Percentiles rank a stretch among this genome's conserved stretches.
Evolutionary conservation across 1,140 invertebrate species (phyloP).

Genomic region (Nasonia giraulti): DNA sequence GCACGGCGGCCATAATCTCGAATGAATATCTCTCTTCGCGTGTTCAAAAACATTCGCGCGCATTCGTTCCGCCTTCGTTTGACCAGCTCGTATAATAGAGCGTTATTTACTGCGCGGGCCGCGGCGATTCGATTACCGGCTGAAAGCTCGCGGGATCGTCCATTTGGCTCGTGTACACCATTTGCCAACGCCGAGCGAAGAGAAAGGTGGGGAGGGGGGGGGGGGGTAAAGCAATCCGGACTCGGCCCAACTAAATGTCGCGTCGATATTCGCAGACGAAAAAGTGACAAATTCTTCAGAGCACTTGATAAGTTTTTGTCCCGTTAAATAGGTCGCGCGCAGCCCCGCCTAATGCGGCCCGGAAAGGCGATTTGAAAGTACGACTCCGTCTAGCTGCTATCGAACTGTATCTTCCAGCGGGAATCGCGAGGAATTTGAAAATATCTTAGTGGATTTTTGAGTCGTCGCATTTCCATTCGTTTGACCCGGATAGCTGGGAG

Average conservation of each 20-base stretch:
- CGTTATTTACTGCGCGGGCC: conserved; percentile 11
- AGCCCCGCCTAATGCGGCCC: neutral
- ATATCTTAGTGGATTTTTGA: neutral
- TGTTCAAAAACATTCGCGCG: neutral
- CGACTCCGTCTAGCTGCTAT: neutral
- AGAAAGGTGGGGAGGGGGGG: too few relatives aligned
- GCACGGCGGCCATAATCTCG: conserved; percentile 40
- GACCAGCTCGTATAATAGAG: neutral
- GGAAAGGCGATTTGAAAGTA: conserved; percentile 39
- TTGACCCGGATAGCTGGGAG: neutral
- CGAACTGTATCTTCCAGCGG: neutral
- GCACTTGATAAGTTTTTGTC: too few relatives aligned
- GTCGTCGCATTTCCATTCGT: neutral
- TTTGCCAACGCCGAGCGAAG: too few relatives aligned
- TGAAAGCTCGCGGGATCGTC: too few relatives aligned
- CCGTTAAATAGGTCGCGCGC: conserved; percentile 4
- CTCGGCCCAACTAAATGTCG: conserved; percentile 8
- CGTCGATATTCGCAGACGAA: neutral
- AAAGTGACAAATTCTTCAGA: too few relatives aligned
- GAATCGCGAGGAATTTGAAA: neutral
- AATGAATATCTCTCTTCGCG: conserved; percentile 43
- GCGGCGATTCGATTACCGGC: too few relatives aligned
- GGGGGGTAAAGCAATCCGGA: too few relatives aligned
- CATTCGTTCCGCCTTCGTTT: too few relatives aligned
- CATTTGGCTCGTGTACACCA: too few relatives aligned